Evolutionary conservation across 2,888 invertebrate species (phyloP).

Genomic region (Malachius bipustulatus): DNA sequence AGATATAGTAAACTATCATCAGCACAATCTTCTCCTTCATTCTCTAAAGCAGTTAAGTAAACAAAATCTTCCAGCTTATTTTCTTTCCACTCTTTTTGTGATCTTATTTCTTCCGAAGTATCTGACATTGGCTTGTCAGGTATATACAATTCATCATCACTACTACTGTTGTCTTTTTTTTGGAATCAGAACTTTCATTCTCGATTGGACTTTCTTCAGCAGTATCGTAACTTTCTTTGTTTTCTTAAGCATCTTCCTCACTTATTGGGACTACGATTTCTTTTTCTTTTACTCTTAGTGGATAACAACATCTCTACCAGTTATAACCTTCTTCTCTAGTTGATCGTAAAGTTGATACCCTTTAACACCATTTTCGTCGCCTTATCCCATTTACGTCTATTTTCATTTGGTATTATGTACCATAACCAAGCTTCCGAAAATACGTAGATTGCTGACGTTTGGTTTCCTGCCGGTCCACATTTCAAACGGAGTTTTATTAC

Average conservation of each 20-base stretch:
- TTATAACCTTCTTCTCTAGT: conserved; percentile 9
- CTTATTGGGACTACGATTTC: no score
- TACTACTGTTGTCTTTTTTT: no score
- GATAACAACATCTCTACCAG: conserved; percentile 11
- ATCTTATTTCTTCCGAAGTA: background rate
- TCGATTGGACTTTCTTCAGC: no score
- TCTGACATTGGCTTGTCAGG: background rate
- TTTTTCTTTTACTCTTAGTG: no score
- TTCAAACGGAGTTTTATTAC: conserved; percentile 19
- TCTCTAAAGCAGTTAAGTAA: no score
- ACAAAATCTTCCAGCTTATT: conserved; percentile 1
- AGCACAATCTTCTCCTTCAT: no score
- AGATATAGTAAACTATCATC: no score
- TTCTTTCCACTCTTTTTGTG: conserved; percentile 2
- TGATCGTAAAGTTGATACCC: conserved; percentile 16
- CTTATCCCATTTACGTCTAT: conserved; percentile 17
- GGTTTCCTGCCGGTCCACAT: no score
- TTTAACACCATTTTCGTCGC: conserved; percentile 15
- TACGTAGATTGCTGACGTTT: conserved; percentile 14
- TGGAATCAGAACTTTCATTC: no score
- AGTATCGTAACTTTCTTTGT: no score
- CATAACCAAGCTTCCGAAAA: conserved; percentile 19
- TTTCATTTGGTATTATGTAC: conserved; percentile 17
- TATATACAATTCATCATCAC: conserved; percentile 4
- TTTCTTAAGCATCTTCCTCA: no score